phyloP scores from a whole-genome alignment of 1,140 invertebrate species.

The Copidosoma floridanum region DNA sequence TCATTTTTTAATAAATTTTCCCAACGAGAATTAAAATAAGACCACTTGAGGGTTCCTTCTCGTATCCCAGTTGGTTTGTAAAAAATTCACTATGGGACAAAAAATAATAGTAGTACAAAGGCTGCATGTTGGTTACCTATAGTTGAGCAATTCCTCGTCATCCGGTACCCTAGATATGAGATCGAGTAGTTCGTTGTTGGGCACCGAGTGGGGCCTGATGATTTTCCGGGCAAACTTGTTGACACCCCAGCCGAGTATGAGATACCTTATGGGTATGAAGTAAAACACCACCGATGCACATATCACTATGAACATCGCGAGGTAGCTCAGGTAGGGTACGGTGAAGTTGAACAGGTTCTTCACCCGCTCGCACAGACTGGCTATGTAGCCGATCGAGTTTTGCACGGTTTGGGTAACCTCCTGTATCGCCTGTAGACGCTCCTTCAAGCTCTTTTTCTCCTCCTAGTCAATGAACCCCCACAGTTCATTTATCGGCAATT shows the following conservation, averaged over 20 bases:
- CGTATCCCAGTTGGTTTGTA: not conserved
- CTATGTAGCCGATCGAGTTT: slow-evolving; percentile 89
- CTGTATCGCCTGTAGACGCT: slow-evolving; percentile 90
- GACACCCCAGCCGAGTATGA: slow-evolving; percentile 94
- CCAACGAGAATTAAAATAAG: not conserved
- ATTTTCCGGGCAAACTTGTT: slow-evolving; percentile 97
- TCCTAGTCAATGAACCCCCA: no score
- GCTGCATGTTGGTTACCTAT: slow-evolving; percentile 39
- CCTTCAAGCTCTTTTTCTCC: slow-evolving; percentile 93
- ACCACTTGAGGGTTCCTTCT: no score
- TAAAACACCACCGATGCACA: slow-evolving; percentile 80
- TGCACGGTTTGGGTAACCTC: slow-evolving; percentile 94
- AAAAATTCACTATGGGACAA: not conserved
- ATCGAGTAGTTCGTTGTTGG: slow-evolving; percentile 97
- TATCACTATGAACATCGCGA: slow-evolving; percentile 78
- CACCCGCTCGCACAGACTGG: slow-evolving; percentile 86
- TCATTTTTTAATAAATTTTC: no score
- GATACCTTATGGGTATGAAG: slow-evolving; percentile 84
- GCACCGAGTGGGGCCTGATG: slow-evolving; percentile 87
- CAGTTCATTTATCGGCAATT: no score
- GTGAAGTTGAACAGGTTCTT: slow-evolving; percentile 98
- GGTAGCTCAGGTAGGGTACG: slow-evolving; percentile 91
- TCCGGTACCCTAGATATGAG: slow-evolving; percentile 94
- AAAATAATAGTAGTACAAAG: not conserved
- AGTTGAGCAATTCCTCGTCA: slow-evolving; percentile 84